A percentile compares a stretch with the other conserved stretches of the same genome.
These are phyloP conservation scores for Nomada ruficornis DNA, from an alignment of 2,888 invertebrate species.

Conservation along the genomic window DNA sequence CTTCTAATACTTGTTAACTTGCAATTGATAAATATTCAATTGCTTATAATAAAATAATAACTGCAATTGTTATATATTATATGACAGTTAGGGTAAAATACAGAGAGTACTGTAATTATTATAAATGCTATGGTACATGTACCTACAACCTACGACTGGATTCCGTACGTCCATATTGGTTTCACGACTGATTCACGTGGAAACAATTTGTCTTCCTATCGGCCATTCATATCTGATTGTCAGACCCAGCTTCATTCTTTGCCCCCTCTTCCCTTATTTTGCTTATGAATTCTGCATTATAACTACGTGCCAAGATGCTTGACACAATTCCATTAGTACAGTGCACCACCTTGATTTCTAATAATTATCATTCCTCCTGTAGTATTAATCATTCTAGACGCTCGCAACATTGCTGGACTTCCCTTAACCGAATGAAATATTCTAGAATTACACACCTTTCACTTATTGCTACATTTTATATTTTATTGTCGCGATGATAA, in stretches of 20 bases:
- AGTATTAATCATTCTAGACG: slow-evolving; percentile 3
- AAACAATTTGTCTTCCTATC: slow-evolving; percentile 33
- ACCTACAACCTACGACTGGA: slow-evolving; percentile 11
- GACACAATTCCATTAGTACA: slow-evolving; percentile 1
- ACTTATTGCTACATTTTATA: neutral
- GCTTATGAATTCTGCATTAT: slow-evolving; percentile 10
- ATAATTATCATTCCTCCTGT: slow-evolving; percentile 1
- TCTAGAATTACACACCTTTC: neutral
- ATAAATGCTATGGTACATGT: neutral
- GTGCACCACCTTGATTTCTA: neutral
- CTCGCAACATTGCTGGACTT: neutral
- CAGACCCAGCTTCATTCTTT: slow-evolving; percentile 16
- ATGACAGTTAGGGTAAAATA: neutral
- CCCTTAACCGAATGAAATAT: neutral
- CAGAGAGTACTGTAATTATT: neutral
- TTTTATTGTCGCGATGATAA: too few relatives aligned
- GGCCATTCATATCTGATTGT: slow-evolving; percentile 10
- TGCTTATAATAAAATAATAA: too few relatives aligned
- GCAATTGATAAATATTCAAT: neutral
- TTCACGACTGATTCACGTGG: slow-evolving; percentile 24
- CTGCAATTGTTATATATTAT: too few relatives aligned
- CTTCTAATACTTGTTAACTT: neutral
- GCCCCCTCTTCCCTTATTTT: neutral
- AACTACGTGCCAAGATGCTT: neutral
- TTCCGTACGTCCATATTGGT: slow-evolving; percentile 14